Conservation (phyloP, 2,888 invertebrate genomes). For the Amphipyra berbera region DNA sequence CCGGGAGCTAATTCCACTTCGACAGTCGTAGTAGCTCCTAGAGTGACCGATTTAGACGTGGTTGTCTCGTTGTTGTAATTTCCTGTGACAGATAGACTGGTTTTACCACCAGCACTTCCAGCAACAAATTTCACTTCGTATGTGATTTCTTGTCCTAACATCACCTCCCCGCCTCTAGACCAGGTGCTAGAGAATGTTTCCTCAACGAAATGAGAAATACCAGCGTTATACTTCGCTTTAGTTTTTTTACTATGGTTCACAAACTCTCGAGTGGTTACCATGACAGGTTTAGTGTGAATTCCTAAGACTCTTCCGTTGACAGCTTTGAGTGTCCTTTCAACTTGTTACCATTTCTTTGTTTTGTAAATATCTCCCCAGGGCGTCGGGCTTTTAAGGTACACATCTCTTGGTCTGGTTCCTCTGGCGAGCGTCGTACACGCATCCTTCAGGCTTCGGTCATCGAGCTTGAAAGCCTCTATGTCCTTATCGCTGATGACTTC, state of each 20-base stretch:
- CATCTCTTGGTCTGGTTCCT: constrained; percentile 59
- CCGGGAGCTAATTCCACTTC: constrained; percentile 25
- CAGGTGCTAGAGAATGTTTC: constrained; percentile 60
- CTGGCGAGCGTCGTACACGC: constrained; percentile 42
- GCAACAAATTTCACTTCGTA: constrained; percentile 11
- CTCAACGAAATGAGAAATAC: constrained; percentile 54
- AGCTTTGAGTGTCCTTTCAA: constrained; percentile 57
- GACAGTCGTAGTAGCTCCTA: constrained; percentile 16
- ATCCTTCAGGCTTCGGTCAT: constrained; percentile 55
- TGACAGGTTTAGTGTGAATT: constrained; percentile 41
- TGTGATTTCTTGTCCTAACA: constrained; percentile 36
- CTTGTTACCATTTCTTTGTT: constrained; percentile 62
- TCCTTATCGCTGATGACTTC: constrained; percentile 62
- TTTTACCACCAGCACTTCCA: constrained; percentile 11
- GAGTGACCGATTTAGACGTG: constrained; percentile 9
- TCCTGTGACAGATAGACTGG: constrained; percentile 8
- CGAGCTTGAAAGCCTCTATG: constrained; percentile 54
- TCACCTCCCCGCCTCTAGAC: constrained; percentile 49
- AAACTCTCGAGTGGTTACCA: constrained; percentile 51
- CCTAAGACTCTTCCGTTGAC: constrained; percentile 50
- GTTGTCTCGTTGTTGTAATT: constrained; percentile 21
- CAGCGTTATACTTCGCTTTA: constrained; percentile 52
- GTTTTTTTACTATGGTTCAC: constrained; percentile 51
- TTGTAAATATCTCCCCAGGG: constrained; percentile 68
- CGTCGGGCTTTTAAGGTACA: constrained; percentile 64